These are phyloP conservation scores for Mellilla xanthometata DNA, from an alignment of 2,888 invertebrate genomes.

Conservation along the genomic window DNA sequence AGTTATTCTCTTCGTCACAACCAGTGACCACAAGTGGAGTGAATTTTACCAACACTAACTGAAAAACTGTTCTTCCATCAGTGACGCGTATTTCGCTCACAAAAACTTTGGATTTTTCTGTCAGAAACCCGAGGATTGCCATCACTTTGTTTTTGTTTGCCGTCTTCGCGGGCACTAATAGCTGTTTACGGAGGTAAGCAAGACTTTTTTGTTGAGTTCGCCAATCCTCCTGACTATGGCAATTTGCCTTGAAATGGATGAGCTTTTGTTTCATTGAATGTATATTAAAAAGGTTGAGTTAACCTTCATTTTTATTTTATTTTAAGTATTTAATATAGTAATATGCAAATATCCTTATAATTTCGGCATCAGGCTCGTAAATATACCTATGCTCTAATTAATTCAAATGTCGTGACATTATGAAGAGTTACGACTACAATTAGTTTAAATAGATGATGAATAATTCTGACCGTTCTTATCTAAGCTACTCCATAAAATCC, in stretches of 20 bases:
- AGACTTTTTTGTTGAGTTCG: conserved; percentile 51
- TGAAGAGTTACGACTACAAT: not conserved
- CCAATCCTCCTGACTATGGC: conserved; percentile 32
- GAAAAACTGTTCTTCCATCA: conserved; percentile 31
- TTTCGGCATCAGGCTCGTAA: not conserved
- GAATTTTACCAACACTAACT: conserved; percentile 50
- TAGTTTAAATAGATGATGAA: too few relatives aligned
- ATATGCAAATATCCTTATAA: too few relatives aligned
- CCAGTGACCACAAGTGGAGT: conserved; percentile 72
- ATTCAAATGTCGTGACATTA: not conserved
- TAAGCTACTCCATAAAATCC: too few relatives aligned
- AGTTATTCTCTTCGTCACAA: conserved; percentile 69
- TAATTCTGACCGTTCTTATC: too few relatives aligned
- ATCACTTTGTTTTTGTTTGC: conserved; percentile 57
- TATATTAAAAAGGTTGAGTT: conserved; percentile 2
- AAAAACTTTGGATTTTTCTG: conserved; percentile 38
- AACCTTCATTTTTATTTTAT: conserved; percentile 8
- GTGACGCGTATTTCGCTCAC: conserved; percentile 25
- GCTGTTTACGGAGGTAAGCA: conserved; percentile 70
- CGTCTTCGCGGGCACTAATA: conserved; percentile 63
- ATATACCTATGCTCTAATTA: not conserved
- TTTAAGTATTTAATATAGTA: not conserved
- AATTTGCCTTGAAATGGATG: conserved; percentile 24
- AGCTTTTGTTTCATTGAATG: conserved; percentile 11
- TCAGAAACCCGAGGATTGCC: conserved; percentile 40